Percentiles rank a stretch among this genome's conserved stretches.
Evolutionary conservation across 2,888 invertebrate species (phyloP).

Genomic region (Hylaea fasciaria): DNA sequence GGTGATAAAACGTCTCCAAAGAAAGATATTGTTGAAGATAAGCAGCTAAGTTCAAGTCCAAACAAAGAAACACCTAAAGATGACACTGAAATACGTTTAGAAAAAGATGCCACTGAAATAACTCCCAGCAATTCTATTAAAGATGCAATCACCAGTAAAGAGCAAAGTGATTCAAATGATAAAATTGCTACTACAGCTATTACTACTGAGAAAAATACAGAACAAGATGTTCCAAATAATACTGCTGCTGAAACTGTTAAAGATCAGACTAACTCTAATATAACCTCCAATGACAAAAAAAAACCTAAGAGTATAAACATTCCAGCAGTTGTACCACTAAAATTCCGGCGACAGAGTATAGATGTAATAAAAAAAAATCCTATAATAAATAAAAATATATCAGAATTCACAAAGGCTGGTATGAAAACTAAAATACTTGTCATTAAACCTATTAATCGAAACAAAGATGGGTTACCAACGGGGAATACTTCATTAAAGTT

Average conservation of each 20-base stretch:
- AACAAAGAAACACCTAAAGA: constrained; percentile 83
- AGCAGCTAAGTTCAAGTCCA: constrained; percentile 88
- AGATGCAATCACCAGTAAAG: constrained; percentile 19
- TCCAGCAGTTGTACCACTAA: constrained; percentile 66
- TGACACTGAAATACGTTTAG: constrained; percentile 31
- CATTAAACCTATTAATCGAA: constrained; percentile 76
- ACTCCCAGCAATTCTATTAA: constrained; percentile 4
- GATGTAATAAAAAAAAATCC: constrained; percentile 78
- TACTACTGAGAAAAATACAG: constrained; percentile 2
- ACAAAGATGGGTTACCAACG: constrained; percentile 62
- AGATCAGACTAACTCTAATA: constrained; percentile 25
- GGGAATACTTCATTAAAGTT: constrained; percentile 67
- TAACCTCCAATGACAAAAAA: constrained; percentile 9
- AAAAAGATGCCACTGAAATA: constrained; percentile 26
- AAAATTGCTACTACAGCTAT: constrained; percentile 1
- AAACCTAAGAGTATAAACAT: constrained; percentile 48
- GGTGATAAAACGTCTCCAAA: constrained; percentile 72
- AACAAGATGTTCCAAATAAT: constrained; percentile 3
- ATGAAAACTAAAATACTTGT: constrained; percentile 80
- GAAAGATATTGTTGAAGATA: constrained; percentile 61
- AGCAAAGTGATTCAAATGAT: constrained; percentile 26
- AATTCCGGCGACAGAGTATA: constrained; percentile 71
- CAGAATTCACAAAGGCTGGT: constrained; percentile 74
- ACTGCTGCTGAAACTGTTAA: constrained; percentile 11
- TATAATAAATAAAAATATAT: constrained; percentile 73